Conservation (phyloP, 2,888 invertebrate species). For the Pandemis cinnamomeana region DNA sequence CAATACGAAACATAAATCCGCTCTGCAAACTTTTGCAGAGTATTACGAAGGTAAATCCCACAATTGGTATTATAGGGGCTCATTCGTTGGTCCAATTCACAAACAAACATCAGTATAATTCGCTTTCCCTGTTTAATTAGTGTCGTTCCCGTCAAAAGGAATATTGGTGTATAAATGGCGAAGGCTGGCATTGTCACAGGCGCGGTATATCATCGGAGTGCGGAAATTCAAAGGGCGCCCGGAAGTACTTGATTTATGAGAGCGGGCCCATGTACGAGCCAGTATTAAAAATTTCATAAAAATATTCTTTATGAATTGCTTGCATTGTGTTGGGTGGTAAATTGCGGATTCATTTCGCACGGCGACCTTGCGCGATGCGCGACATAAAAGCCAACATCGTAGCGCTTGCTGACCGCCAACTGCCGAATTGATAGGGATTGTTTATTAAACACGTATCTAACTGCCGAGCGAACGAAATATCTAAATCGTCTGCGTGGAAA, state of each 20-base stretch:
- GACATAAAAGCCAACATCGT: neutral
- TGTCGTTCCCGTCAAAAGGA: constrained; percentile 68
- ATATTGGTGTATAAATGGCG: constrained; percentile 67
- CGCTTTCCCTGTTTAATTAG: constrained; percentile 66
- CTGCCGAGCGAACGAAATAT: neutral
- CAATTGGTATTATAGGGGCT: constrained; percentile 40
- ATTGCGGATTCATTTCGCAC: constrained; percentile 42
- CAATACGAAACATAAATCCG: constrained; percentile 18
- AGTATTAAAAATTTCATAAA: constrained; percentile 80
- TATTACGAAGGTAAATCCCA: constrained; percentile 37
- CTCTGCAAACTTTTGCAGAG: constrained; percentile 28
- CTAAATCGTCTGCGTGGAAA: neutral
- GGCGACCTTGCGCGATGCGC: constrained; percentile 29
- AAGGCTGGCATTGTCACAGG: constrained; percentile 75
- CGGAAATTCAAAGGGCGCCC: constrained; percentile 78
- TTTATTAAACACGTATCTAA: neutral
- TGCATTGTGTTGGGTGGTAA: constrained; percentile 51
- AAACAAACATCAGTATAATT: constrained; percentile 47
- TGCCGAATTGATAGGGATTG: neutral
- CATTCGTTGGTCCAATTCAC: constrained; percentile 33
- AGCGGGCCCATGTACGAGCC: constrained; percentile 69
- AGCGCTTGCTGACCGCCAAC: neutral
- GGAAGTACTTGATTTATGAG: constrained; percentile 81
- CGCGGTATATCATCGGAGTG: constrained; percentile 74
- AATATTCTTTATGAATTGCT: constrained; percentile 74